Percentiles rank a stretch among this genome's conserved stretches.
Conservation (phyloP, 2,888 invertebrate species). For the Aporophyla lueneburgensis region DNA sequence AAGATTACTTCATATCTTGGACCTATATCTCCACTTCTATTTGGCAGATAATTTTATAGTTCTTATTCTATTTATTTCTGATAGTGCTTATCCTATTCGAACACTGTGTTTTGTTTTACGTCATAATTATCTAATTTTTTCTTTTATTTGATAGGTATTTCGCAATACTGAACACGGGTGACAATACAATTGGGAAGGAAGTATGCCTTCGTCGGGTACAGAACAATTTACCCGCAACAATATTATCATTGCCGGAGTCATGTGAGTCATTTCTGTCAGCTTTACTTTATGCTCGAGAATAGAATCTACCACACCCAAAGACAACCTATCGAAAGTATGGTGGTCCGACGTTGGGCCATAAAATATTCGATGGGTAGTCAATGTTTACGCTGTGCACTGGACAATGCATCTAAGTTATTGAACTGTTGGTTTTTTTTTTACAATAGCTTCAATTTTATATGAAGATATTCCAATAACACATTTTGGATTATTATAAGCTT, state of each 20-base stretch:
- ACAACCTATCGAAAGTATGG: not conserved
- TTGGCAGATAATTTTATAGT: no score
- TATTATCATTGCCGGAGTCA: conserved; percentile 42
- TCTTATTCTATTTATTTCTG: no score
- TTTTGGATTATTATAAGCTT: not conserved
- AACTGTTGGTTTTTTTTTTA: no score
- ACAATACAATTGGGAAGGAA: conserved; percentile 33
- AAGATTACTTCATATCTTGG: no score
- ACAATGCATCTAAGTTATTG: no score
- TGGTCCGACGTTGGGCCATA: not conserved
- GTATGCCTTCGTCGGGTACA: conserved; percentile 35
- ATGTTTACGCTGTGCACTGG: no score
- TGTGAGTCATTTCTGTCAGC: conserved; percentile 19
- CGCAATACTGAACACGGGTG: conserved; percentile 42
- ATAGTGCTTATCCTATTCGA: not conserved
- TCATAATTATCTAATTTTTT: no score
- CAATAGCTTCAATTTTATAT: not conserved
- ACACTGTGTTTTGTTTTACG: not conserved
- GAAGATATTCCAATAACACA: not conserved
- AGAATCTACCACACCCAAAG: not conserved
- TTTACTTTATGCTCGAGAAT: not conserved
- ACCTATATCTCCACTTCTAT: no score
- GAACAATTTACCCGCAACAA: conserved; percentile 40
- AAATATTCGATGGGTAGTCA: no score
- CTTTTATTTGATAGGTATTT: conserved; percentile 41